These are phyloP conservation scores for Thysanoteuthis rhombus DNA, from an alignment of 2,888 invertebrate species.

Conservation along the genomic window DNA sequence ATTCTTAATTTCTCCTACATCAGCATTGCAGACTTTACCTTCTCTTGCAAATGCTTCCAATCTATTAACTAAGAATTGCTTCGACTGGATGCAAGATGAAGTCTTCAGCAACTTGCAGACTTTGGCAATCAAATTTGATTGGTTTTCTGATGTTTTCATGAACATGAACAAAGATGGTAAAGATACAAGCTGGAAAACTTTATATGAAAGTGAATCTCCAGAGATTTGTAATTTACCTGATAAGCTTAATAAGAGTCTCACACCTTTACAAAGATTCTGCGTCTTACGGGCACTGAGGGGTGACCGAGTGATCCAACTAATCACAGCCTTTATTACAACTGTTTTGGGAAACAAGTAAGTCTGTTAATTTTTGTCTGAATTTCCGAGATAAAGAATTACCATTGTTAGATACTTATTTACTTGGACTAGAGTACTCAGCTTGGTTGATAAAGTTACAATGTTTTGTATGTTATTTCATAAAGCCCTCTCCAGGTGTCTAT, in stretches of 20 bases:
- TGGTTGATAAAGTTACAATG: no score
- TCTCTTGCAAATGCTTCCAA: conserved; percentile 37
- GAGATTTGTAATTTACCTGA: conserved; percentile 64
- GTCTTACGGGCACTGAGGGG: conserved; percentile 64
- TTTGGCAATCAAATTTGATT: conserved; percentile 65
- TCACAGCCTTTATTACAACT: conserved; percentile 58
- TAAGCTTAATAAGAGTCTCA: conserved; percentile 61
- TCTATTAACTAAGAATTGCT: conserved; percentile 39
- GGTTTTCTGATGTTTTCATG: conserved; percentile 69
- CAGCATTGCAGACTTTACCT: conserved; percentile 63
- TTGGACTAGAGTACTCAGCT: no score
- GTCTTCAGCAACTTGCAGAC: conserved; percentile 67
- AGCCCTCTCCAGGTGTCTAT: no score
- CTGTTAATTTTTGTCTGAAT: no score
- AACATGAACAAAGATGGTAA: conserved; percentile 66
- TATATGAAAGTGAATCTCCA: conserved; percentile 66
- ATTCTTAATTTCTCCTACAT: conserved; percentile 65
- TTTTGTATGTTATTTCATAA: no score
- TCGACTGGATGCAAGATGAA: conserved; percentile 69
- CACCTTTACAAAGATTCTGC: conserved; percentile 63
- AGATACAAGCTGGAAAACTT: conserved; percentile 66
- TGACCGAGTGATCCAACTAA: conserved; percentile 64
- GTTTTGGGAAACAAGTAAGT: conserved; percentile 65
- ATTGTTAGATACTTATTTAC: no score
- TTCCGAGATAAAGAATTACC: no score